A percentile compares a stretch with the other conserved stretches of the same genome.
Evolutionary conservation across 2,888 invertebrate species (phyloP).

Genomic region (Hydraecia micacea): DNA sequence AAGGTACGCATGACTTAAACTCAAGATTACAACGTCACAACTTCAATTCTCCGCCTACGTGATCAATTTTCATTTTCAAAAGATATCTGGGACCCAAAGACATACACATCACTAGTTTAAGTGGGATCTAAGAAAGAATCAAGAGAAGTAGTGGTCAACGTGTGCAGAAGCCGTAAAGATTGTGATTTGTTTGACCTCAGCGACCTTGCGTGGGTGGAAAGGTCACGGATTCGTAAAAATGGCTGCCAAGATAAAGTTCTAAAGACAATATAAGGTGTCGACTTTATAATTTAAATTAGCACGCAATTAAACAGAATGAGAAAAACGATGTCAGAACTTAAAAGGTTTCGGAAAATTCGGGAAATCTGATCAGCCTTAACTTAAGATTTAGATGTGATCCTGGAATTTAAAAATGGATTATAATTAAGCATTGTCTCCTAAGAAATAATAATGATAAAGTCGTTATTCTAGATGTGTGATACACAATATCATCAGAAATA

Average conservation of each 20-base stretch:
- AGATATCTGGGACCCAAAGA: neutral
- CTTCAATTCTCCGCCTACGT: constrained; percentile 18
- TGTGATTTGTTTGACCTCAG: constrained; percentile 55
- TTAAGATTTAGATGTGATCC: neutral
- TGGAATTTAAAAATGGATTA: neutral
- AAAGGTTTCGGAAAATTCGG: neutral
- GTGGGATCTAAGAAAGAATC: constrained; percentile 13
- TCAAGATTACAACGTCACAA: constrained; percentile 22
- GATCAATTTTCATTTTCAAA: constrained; percentile 13
- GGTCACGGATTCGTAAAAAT: constrained; percentile 61
- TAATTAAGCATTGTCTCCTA: neutral
- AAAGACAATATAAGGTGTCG: constrained; percentile 29
- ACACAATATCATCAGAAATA: neutral
- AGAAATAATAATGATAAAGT: neutral
- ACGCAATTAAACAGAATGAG: constrained; percentile 35
- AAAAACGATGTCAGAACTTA: constrained; percentile 2
- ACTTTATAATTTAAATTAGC: constrained; percentile 39
- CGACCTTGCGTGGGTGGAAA: constrained; percentile 46
- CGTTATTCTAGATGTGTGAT: neutral
- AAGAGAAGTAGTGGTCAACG: constrained; percentile 18
- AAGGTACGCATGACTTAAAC: constrained; percentile 3
- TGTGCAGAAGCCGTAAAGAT: constrained; percentile 34
- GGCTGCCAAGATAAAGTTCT: constrained; percentile 34
- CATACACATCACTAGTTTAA: constrained; percentile 29
- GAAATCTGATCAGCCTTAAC: no score